Evolutionary conservation across 1,140 invertebrate species (phyloP).

Genomic region (Metopolophium dirhodum): DNA sequence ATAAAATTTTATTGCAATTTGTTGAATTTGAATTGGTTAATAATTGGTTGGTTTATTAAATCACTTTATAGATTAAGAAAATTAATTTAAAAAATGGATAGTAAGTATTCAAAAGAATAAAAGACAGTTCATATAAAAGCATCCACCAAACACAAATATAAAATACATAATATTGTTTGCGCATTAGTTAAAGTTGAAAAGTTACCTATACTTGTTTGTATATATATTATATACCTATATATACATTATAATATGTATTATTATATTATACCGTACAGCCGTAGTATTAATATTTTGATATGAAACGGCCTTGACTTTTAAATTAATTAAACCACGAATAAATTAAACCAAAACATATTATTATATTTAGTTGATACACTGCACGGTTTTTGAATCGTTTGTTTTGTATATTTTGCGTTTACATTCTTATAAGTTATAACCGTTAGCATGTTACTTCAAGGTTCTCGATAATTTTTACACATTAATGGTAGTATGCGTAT

Average conservation of each 20-base stretch:
- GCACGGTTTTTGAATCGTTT: neutral
- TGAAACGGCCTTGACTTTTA: neutral
- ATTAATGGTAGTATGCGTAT: neutral
- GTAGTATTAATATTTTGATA: neutral
- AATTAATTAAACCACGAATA: conserved; percentile 3
- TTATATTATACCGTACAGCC: neutral
- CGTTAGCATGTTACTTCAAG: neutral
- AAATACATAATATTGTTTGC: neutral
- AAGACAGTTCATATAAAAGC: neutral
- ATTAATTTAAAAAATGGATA: too few species aligned
- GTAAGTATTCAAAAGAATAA: too few species aligned
- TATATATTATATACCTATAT: too few species aligned
- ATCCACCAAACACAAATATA: neutral
- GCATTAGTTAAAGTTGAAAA: neutral
- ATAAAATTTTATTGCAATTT: neutral
- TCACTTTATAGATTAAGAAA: too few species aligned
- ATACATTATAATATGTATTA: neutral
- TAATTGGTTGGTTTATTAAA: too few species aligned
- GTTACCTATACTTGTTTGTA: neutral
- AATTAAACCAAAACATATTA: neutral
- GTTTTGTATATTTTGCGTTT: neutral
- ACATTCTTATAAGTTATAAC: neutral
- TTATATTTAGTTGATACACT: neutral
- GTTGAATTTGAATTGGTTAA: too few species aligned
- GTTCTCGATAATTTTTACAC: neutral